Base-by-base conservation (phyloP, 2,888 invertebrate species). In the Sialis lutaria region DNA sequence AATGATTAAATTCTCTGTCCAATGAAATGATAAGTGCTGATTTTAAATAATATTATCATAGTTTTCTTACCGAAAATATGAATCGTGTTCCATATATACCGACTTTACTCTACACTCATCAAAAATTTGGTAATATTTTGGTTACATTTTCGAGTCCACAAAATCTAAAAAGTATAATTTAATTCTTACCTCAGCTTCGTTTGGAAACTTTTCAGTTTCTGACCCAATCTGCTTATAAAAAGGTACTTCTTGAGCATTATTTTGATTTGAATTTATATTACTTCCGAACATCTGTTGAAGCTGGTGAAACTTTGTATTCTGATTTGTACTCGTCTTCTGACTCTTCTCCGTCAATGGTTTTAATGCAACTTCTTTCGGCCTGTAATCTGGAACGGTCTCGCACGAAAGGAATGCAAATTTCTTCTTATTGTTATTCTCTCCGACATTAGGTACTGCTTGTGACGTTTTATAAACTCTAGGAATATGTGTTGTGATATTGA, bases 341-440 rank as follows among this genome's bases (percentile, higher is more conserved):
- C 70, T 77, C 58, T 84, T 84, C 56, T 84, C 82, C 33, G 71
- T 70, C 46, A 73, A 62, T 9, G 22, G 22, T 34, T 40, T 33
- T 30, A 35, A 40, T n/a, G 50, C 51, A 2, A 62, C 67, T 58
- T 82, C 77, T 48, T 83, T 74, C 22, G 85, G 79, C 53, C 89
- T 73, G 67, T 90, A 90, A 69, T 90, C 89, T 40, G 88, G 84
- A 55, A 82, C 77, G 33, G 88, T 88, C 67, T 86, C 85, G n/a
- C 82, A 77, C 37, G 86, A 79, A 3, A 90, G 70, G 66, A 89
- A 89, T 5, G 84, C 85, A 65, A 87, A 87, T 66, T 89, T 90
- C 68, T 79, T 82, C 56, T 82, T 76, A 60, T 84, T 88, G 66
- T 88, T 88, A 40, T 82, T 74, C 62, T 84, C 78, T 56, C 77